Conservation (phyloP, 1,140 invertebrate species). For the Meloidogyne chitwoodi region DNA sequence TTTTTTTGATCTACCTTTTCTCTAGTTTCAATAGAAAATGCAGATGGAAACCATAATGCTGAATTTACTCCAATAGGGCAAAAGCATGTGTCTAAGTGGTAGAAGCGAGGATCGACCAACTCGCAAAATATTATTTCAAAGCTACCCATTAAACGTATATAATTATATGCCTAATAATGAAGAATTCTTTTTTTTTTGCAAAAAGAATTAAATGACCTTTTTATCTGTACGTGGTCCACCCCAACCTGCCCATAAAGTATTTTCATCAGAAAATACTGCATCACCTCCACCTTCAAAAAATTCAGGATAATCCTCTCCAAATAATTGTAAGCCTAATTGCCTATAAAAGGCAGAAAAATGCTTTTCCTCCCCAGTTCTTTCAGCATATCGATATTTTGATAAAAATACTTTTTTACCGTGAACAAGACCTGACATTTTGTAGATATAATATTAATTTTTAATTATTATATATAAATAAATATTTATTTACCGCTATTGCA, state of each 20-base stretch:
- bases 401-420: slow-evolving; percentile 54
- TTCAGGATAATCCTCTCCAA: slow-evolving; percentile 48
- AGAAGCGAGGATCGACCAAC: slow-evolving; percentile 47
- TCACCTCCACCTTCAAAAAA: slow-evolving; percentile 58
- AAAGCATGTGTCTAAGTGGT: slow-evolving; percentile 59
- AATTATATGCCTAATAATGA: slow-evolving; percentile 47
- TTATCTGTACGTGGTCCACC: slow-evolving; percentile 46
- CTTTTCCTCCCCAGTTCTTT: slow-evolving; percentile 52
- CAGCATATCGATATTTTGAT: slow-evolving; percentile 53
- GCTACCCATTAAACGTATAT: slow-evolving; percentile 39
- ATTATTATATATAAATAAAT: not conserved
- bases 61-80: slow-evolving; percentile 47
- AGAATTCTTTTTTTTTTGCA: not conserved
- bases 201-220: slow-evolving; percentile 16
- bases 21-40: slow-evolving; percentile 49
- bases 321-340: slow-evolving; percentile 45
- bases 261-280: slow-evolving; percentile 50
- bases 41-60: slow-evolving; percentile 55
- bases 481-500: slow-evolving; percentile 45
- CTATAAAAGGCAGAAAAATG: slow-evolving; percentile 56
- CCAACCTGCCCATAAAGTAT: slow-evolving; percentile 58
- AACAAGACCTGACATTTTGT: slow-evolving; percentile 34
- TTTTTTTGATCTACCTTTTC: slow-evolving; percentile 36
- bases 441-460: not conserved
- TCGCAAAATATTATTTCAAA: slow-evolving; percentile 56